These are phyloP conservation scores for Catocala fraxini DNA, from an alignment of 2,888 invertebrate species.

Conservation along the genomic window DNA sequence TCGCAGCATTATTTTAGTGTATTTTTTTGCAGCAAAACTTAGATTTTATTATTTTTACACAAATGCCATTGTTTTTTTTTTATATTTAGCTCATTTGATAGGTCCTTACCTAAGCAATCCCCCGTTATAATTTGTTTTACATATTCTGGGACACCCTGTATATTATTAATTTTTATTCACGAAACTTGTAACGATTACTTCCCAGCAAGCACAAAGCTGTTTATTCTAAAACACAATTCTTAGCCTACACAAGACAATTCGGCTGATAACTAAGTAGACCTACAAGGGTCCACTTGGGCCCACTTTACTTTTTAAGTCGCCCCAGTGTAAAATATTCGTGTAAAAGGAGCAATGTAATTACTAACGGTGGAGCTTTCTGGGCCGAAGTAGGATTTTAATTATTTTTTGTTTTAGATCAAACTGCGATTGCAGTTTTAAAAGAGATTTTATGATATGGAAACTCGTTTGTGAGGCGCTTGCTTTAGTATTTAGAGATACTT, in stretches of 20 bases:
- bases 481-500: neutral
- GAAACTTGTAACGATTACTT: too few relatives aligned
- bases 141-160: too few relatives aligned
- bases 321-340: slow-evolving; percentile 56
- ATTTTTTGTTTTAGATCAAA: slow-evolving; percentile 36
- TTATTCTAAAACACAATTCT: slow-evolving; percentile 45
- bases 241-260: slow-evolving; percentile 51
- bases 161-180: too few relatives aligned
- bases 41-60: too few relatives aligned
- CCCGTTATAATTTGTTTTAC: too few relatives aligned
- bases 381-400: slow-evolving; percentile 38
- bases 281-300: slow-evolving; percentile 53
- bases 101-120: too few relatives aligned
- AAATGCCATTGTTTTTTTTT: too few relatives aligned
- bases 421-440: slow-evolving; percentile 27
- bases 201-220: slow-evolving; percentile 20
- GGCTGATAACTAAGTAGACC: slow-evolving; percentile 55
- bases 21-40: too few relatives aligned
- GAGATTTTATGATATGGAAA: slow-evolving; percentile 17
- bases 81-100: too few relatives aligned
- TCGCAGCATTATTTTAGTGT: too few relatives aligned
- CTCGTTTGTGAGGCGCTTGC: neutral
- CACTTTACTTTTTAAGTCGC: slow-evolving; percentile 60
- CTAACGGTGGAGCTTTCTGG: slow-evolving; percentile 22
- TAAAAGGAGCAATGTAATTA: slow-evolving; percentile 56